phyloP scores from a whole-genome alignment of 2,113 vertebrate genomes.

The Xenus cinereus region DNA sequence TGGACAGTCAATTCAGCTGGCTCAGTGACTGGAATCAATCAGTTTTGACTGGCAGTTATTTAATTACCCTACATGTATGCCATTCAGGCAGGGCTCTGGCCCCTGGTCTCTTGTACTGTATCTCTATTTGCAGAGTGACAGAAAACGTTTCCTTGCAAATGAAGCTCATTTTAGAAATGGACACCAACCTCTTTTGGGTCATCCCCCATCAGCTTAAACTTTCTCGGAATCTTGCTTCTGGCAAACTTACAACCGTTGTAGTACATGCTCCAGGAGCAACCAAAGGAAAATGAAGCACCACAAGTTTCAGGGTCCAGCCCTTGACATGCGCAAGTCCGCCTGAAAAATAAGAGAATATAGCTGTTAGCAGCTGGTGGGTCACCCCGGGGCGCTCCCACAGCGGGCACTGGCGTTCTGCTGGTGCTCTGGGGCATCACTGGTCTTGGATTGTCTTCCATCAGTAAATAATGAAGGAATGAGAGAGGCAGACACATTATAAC shows the following conservation, averaged over 20 bases:
- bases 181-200: conserved; percentile 90
- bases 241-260: conserved; percentile 99
- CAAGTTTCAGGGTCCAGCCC: conserved; percentile 88
- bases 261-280: conserved; percentile 99
- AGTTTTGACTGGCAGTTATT: conserved; percentile 25
- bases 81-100: neutral
- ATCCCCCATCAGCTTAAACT: conserved; percentile 93
- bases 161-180: conserved; percentile 11
- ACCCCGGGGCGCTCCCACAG: neutral
- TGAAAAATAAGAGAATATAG: conserved; percentile 61
- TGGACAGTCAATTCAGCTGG: conserved; percentile 21
- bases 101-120: neutral
- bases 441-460: neutral
- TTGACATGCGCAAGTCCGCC: conserved; percentile 96
- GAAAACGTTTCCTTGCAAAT: conserved; percentile 26
- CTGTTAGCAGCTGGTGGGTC: neutral
- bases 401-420: fast-evolving
- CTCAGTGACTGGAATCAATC: conserved; percentile 33
- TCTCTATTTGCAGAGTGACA: neutral
- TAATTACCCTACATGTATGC: neutral
- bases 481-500: neutral
- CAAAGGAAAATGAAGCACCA: conserved; percentile 98
- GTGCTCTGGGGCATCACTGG: fast-evolving
- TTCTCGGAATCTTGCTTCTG: conserved; percentile 95
- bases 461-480: neutral